Evolutionary conservation across 2,797 vertebrate species (phyloP).

Genomic region (Petrocephalus sullivani): DNA sequence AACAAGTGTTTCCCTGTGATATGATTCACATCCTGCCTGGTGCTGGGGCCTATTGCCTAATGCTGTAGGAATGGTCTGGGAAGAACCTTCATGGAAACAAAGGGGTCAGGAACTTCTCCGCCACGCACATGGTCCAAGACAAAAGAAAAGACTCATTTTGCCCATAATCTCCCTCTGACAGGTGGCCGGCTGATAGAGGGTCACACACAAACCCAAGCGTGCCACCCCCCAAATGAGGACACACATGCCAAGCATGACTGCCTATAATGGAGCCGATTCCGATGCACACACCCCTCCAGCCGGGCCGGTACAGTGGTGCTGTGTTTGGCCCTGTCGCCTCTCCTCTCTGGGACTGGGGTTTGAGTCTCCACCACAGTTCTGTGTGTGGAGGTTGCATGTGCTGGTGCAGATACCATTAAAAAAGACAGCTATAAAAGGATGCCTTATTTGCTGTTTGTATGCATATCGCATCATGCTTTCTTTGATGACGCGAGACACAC

Average conservation of each 20-base stretch:
- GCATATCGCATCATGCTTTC: background rate
- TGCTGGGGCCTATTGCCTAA: constrained; percentile 9
- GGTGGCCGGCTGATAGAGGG: background rate
- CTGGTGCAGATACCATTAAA: background rate
- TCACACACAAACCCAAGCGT: background rate
- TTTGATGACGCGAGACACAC: background rate
- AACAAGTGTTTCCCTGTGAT: constrained; percentile 24
- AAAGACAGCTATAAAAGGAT: background rate
- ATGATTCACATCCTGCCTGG: constrained; percentile 22
- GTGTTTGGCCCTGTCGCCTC: background rate
- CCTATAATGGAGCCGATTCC: background rate
- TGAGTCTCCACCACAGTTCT: background rate
- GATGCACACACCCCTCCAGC: background rate
- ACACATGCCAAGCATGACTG: background rate
- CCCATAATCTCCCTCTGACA: background rate
- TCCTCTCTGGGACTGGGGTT: background rate
- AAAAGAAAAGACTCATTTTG: background rate
- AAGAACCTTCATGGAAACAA: constrained; percentile 13
- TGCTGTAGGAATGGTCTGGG: constrained; percentile 15
- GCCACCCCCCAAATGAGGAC: background rate
- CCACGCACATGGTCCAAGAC: background rate
- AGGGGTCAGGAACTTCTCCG: background rate
- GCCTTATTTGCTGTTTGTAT: background rate
- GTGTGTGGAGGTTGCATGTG: background rate
- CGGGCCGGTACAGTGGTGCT: background rate